phyloP scores from a whole-genome alignment of 2,888 invertebrate species.

The Eudasyphora cyanicolor region DNA sequence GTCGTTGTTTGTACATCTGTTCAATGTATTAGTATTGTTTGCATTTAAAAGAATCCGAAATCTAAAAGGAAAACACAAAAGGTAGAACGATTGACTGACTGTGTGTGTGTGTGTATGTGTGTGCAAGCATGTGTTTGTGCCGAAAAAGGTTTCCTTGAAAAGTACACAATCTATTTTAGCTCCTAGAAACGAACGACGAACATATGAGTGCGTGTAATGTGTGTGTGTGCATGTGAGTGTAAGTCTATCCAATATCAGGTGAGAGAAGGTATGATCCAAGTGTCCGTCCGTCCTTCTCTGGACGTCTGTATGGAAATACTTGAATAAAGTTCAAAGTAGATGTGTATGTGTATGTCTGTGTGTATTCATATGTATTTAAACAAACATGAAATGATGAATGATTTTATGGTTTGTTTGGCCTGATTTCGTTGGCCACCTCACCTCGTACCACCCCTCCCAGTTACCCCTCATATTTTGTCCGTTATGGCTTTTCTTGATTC shows the following conservation, averaged over 20 bases:
- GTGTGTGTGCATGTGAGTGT: not conserved
- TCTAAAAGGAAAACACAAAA: slow-evolving; percentile 32
- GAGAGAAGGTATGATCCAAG: not conserved
- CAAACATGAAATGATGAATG: slow-evolving; percentile 77
- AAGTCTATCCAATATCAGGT: not conserved
- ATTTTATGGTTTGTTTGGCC: slow-evolving; percentile 78
- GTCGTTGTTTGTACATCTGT: slow-evolving; percentile 24
- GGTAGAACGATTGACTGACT: not conserved
- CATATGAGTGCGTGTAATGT: not conserved
- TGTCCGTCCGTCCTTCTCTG: not conserved
- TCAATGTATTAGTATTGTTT: slow-evolving; percentile 52
- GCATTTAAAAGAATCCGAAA: slow-evolving; percentile 46
- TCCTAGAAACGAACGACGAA: too few relatives aligned
- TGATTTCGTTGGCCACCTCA: slow-evolving; percentile 70
- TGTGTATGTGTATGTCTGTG: slow-evolving; percentile 27
- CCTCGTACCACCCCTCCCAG: too few relatives aligned
- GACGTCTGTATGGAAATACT: slow-evolving; percentile 6
- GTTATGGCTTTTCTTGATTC: slow-evolving; percentile 12
- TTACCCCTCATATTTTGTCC: not conserved
- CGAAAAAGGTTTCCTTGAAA: slow-evolving; percentile 36
- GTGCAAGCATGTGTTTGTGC: too few relatives aligned
- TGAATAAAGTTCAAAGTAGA: slow-evolving; percentile 10
- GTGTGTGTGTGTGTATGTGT: too few relatives aligned
- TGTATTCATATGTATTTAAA: slow-evolving; percentile 57
- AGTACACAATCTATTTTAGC: slow-evolving; percentile 4